phyloP scores from a whole-genome alignment of 2,888 invertebrate genomes.

The Megamerina dolium region DNA sequence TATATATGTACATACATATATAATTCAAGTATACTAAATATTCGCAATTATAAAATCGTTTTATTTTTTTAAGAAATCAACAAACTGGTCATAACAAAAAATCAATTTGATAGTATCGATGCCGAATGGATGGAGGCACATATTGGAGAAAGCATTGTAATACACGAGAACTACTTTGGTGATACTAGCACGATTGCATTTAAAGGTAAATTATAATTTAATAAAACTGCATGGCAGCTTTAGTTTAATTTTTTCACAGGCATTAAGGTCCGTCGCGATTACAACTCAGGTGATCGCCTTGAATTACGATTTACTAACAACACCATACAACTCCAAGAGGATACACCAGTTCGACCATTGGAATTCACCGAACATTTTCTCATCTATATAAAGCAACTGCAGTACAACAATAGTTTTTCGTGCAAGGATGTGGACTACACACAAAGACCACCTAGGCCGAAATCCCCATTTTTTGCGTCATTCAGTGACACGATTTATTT shows the following conservation, averaged over 20 bases:
- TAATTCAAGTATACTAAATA: neutral
- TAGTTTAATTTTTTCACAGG: constrained; percentile 18
- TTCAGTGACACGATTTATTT: constrained; percentile 39
- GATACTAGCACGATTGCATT: constrained; percentile 42
- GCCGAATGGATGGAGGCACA: constrained; percentile 45
- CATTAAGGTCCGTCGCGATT: constrained; percentile 39
- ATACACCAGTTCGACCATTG: constrained; percentile 30
- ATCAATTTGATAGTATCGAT: constrained; percentile 36
- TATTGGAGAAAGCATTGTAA: constrained; percentile 36
- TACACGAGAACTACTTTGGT: constrained; percentile 43
- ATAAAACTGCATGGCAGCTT: neutral
- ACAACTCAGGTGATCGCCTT: constrained; percentile 39
- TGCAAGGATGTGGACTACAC: constrained; percentile 36
- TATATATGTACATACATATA: constrained; percentile 21
- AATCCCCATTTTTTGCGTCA: constrained; percentile 36
- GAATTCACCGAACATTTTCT: constrained; percentile 39
- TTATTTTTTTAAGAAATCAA: constrained; percentile 30
- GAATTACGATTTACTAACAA: constrained; percentile 46
- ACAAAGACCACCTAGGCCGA: constrained; percentile 32
- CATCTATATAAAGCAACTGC: constrained; percentile 37
- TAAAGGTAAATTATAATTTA: constrained; percentile 25
- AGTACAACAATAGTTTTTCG: constrained; percentile 34
- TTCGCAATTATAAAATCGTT: neutral
- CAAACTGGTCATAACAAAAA: constrained; percentile 39
- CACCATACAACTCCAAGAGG: constrained; percentile 28